These are phyloP conservation scores for Orthonevra nobilis DNA, from an alignment of 2,888 invertebrate genomes.

Conservation along the genomic window DNA sequence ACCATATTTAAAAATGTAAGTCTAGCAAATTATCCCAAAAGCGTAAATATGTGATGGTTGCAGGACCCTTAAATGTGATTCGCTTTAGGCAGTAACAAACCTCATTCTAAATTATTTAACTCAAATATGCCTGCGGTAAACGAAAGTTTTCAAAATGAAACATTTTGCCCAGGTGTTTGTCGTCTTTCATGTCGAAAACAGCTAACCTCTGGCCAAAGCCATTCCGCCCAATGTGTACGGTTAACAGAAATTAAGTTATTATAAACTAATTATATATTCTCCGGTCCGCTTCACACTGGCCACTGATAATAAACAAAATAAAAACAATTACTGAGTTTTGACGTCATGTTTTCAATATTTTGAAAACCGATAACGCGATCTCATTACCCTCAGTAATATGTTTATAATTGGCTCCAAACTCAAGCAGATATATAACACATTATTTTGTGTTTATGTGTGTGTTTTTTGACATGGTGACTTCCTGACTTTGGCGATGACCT, in stretches of 20 bases:
- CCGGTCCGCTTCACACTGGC: conserved; percentile 47
- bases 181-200: too few relatives aligned
- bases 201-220: background rate
- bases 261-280: conserved; percentile 62
- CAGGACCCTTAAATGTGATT: too few relatives aligned
- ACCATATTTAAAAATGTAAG: too few relatives aligned
- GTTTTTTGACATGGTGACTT: too few relatives aligned
- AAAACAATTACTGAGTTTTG: conserved; percentile 61
- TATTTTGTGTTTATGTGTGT: background rate
- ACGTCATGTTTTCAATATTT: conserved; percentile 62
- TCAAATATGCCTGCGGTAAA: too few relatives aligned
- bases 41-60: too few relatives aligned
- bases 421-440: conserved; percentile 48
- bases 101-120: too few relatives aligned
- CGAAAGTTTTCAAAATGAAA: too few relatives aligned
- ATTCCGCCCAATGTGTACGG: conserved; percentile 15
- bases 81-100: too few relatives aligned
- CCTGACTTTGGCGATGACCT: too few relatives aligned
- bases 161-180: too few relatives aligned
- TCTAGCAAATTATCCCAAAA: too few relatives aligned
- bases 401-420: conserved; percentile 70
- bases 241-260: conserved; percentile 59
- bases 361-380: conserved; percentile 69
- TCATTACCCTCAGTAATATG: conserved; percentile 68
- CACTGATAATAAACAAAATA: background rate